Evolutionary conservation across 2,797 vertebrate species (phyloP).

Genomic region (Lemur catta): DNA sequence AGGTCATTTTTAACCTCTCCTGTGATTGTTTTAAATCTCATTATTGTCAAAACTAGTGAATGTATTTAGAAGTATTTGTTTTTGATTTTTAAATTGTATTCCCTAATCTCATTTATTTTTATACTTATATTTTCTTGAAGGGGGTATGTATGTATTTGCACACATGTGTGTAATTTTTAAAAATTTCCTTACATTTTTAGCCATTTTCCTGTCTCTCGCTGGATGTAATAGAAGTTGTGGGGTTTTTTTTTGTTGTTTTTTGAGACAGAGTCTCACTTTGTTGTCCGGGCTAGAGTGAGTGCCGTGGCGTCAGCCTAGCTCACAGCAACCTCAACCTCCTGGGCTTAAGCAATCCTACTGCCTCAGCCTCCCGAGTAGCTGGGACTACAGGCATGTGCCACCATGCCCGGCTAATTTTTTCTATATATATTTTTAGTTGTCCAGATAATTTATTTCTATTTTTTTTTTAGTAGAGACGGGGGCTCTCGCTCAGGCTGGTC

Average conservation of each 20-base stretch:
- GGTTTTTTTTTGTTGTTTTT: neutral
- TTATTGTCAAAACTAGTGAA: neutral
- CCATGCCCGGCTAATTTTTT: no score
- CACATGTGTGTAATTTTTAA: neutral
- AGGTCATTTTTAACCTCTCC: neutral
- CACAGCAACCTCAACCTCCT: no score
- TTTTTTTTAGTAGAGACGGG: no score
- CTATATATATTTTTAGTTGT: no score
- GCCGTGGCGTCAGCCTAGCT: no score
- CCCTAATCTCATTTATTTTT: constrained; percentile 1
- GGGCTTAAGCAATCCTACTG: no score
- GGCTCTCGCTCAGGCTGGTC: no score
- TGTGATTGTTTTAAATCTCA: neutral
- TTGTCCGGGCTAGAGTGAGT: no score
- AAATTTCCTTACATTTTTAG: constrained; percentile 36
- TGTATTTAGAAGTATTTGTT: constrained; percentile 2
- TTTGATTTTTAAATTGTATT: constrained; percentile 31
- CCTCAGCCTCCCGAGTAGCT: no score
- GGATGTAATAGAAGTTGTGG: neutral
- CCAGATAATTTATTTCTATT: no score
- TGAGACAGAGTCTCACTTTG: no score
- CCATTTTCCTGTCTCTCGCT: neutral
- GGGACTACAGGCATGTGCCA: no score
- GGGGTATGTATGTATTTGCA: neutral
- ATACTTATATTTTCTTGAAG: neutral